Evolutionary conservation across 1,140 invertebrate species (phyloP), one percentile per base, ranked within the genome.

Genomic region (Limonius californicus): DNA sequence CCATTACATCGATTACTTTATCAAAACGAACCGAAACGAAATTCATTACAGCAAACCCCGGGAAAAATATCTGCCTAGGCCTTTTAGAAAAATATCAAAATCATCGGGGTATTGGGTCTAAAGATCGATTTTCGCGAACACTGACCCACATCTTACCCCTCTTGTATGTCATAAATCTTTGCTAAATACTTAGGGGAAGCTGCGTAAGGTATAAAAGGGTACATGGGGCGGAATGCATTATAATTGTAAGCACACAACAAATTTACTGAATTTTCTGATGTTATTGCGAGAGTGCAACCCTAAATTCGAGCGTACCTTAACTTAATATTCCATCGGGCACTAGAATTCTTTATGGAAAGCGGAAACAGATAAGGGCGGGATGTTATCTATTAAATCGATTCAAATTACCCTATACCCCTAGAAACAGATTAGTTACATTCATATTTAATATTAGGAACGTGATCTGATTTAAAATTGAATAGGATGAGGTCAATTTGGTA

Each of bases 1-100:
- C 54, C 27, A 55, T 55, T 55, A 32, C 27, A 55, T 55, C 54
- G 27, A 55, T 55, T 55, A 21, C 45, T 50, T 50, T 50, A 50
- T 50, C 35, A 39, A 39, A 39, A 14, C 27, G 4, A 14, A 12
- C 2, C 11, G 27, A 11, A 32, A 32, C 27, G 27, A 6, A 32
- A 39, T 39, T 2, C 35, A 27, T 9, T 27, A 4, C 23, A 3
- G 9, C 3, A 27, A 27, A 27, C 9, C 23, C 23, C 9, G n/a
- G n/a, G n/a, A 27, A 27, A 27, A 27, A 4, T 27, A 27, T 4
- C 9, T 27, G 9, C 9, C 9, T 9, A 9, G 9, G 9, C 23
- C 3, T 4, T 27, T 27, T 39, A 39, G n/a, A 39, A 11, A 39
- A 7, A 14, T 39, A 6, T 14, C 35, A n/a, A 39, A 39, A 39